Evolutionary conservation across 2,797 vertebrate species (phyloP), one percentile per base, ranked within the genome.

Genomic region (Pseudochaenichthys georgianus): DNA sequence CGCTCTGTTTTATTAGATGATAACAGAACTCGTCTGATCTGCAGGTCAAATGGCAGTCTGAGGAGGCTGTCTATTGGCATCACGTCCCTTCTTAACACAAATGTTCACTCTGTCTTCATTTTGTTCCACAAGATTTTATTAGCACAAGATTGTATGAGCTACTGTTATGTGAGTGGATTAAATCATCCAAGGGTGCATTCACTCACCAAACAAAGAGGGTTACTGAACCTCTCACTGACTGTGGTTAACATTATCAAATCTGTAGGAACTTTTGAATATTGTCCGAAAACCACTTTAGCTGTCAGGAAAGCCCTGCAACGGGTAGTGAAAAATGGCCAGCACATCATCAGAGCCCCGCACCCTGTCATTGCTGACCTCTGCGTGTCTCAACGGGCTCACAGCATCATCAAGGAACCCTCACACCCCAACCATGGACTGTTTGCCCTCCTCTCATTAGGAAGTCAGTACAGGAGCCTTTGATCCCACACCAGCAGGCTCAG

Each of bases 21-120:
- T 17, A 60, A 38, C 13, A 52, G 31, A 41, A 38, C 13, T 73
- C 70, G 52, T 43, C 70, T 75, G 70, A 63, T 73, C 23, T 13
- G 13, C 50, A 60, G 51, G 64, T 79, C 74, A 77, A 74, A 87
- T 75, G 83, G 77, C 72, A n/a, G 16, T 5, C 47, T 0, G 53
- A 47, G 16, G 11, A 52, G 15, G 43, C 54, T 60, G 41, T 38
- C 34, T 59, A 48, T 41, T 41, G 17, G 41, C 16, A 63, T 46
- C 11, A 68, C 0, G 7, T 72, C 34, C 5, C 54, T 31, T 48
- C 48, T 47, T 41, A 45, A 11, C 8, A 7, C 10, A 15, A 12
- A 9, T 28, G 38, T 63, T 31, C 13, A 13, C 13, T 41, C 13
- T 51, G 17, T 13, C 8, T n/a, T 31, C 17, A 13, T 2, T 16